phyloP scores from a whole-genome alignment of 2,797 vertebrate species.

The Pangasius macronema region DNA sequence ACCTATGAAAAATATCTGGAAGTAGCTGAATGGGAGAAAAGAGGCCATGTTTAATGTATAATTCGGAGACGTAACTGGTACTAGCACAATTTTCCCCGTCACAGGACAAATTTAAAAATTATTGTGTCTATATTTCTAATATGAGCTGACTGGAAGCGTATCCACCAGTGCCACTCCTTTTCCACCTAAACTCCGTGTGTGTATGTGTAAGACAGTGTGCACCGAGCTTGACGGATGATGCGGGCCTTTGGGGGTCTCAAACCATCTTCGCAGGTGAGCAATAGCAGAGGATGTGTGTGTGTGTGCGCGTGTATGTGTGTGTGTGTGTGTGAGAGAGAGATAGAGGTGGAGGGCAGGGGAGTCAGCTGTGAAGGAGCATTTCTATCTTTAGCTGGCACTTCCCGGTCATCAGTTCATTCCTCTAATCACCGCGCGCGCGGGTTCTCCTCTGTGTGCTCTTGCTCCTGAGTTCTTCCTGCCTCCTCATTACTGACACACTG shows the following conservation, averaged over 20 bases:
- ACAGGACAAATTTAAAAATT: too few species aligned
- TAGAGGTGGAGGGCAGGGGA: conserved; percentile 4
- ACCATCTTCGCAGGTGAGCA: conserved; percentile 60
- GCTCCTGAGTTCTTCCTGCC: neutral
- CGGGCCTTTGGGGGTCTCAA: conserved; percentile 60
- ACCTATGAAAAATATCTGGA: neutral
- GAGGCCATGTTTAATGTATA: conserved; percentile 18
- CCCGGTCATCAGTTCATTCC: conserved; percentile 17
- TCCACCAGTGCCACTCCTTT: conserved; percentile 27
- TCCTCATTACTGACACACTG: conserved; percentile 26
- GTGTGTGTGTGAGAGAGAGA: conserved; percentile 12
- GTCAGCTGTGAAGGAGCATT: conserved; percentile 15
- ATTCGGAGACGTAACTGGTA: too few species aligned
- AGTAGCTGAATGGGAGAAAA: neutral
- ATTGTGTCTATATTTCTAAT: too few species aligned
- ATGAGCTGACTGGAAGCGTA: conserved; percentile 40
- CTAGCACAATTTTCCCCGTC: too few species aligned
- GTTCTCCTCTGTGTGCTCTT: conserved; percentile 21
- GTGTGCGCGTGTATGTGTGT: neutral
- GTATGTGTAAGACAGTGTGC: conserved; percentile 9
- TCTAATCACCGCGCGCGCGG: conserved; percentile 22
- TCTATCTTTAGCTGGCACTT: conserved; percentile 35
- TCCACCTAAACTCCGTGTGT: conserved; percentile 7
- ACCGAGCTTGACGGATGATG: conserved; percentile 42
- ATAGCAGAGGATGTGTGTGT: conserved; percentile 45